These are phyloP conservation scores for Triplophysa dalaica DNA, from an alignment of 2,113 vertebrate species.

Conservation along the genomic window DNA sequence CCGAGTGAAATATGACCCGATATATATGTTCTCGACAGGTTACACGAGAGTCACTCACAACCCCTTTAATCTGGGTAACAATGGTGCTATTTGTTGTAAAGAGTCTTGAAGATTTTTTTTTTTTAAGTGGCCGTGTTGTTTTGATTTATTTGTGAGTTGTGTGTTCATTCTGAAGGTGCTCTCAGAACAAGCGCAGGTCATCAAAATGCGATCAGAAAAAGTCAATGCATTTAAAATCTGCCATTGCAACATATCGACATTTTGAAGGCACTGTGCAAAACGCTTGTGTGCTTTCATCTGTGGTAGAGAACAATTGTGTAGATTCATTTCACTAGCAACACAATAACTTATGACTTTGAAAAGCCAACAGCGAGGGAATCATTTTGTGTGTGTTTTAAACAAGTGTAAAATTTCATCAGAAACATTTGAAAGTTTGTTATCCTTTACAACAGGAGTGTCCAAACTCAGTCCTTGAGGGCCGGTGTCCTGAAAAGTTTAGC, in stretches of 20 bases:
- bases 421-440: not conserved
- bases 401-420: not conserved
- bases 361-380: not conserved
- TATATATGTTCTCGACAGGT: not conserved
- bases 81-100: conserved; percentile 18
- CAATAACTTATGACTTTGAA: not conserved
- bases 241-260: not conserved
- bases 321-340: not conserved
- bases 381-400: not conserved
- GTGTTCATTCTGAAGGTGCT: conserved; percentile 9
- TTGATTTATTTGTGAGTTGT: conserved; percentile 8
- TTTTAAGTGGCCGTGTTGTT: conserved; percentile 2
- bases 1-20: not conserved
- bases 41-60: not conserved
- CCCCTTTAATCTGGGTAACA: not conserved
- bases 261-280: not conserved
- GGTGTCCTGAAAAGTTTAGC: too few species aligned
- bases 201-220: not conserved
- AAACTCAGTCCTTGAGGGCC: too few species aligned
- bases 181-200: not conserved
- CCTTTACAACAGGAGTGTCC: too few species aligned
- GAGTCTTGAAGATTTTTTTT: not conserved
- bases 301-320: conserved; percentile 19
- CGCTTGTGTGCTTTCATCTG: conserved; percentile 7
- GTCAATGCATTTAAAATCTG: not conserved